Base-by-base conservation (phyloP, 2,797 vertebrate genomes). In the Alfaro cultratus region DNA sequence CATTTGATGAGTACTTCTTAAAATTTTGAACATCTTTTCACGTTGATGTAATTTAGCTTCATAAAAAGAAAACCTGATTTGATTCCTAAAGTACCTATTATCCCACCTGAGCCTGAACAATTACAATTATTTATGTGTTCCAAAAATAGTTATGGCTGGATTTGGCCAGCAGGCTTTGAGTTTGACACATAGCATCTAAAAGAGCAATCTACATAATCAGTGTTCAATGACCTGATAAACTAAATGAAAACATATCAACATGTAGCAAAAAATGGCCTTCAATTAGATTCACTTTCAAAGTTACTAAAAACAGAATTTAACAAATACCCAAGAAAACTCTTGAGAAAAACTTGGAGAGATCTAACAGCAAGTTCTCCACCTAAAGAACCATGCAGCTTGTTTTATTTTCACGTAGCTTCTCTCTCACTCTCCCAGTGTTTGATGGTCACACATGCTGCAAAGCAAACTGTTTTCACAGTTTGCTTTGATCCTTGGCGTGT, bases 401-500 rank as follows among this genome's bases (percentile, higher is more conserved):
- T 51, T 78, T 78, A 83, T 88, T 86, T 85, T 87, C 86, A 78
- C 84, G 84, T 90, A 87, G 84, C 74, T 89, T 93, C 85, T 76
- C 84, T 75, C 67, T 41, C 81, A 82, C 81, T 83, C 82, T 45
- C 80, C 74, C 85, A 88, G 80, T n/a, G 64, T 83, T 89, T 75
- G 86, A 89, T 83, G 88, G 93, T 93, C 93, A 95, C 85, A 93
- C 88, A 87, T 64, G 75, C 85, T 92, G 93, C 92, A 85, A 93
- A 92, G 91, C 89, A 93, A 94, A 94, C 89, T 89, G 88, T 90
- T 88, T 88, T 60, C 79, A 78, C 86, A 89, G 89, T 90, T 94
- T 73, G 80, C 92, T 93, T 90, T 94, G 93, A 95, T 95, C 88
- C 89, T 87, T 88, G 93, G 93, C 92, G 89, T 83, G 86, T 76